Conservation (phyloP, 1,140 invertebrate species). For the Orius insidiosus region DNA sequence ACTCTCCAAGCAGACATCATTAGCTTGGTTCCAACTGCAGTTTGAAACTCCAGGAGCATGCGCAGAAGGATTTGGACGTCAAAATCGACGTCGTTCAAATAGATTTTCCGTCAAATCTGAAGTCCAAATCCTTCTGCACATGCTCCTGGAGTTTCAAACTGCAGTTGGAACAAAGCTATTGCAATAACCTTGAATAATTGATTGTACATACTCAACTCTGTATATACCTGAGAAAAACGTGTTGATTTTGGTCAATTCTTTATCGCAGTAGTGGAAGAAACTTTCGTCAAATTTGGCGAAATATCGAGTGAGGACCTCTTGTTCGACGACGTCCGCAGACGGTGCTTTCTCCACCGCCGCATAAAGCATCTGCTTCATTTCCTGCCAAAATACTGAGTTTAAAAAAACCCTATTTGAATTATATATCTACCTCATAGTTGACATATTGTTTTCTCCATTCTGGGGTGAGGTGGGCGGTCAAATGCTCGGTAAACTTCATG, state of each 20-base stretch:
- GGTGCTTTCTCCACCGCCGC: conserved; percentile 75
- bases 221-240: conserved; percentile 81
- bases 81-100: too few relatives aligned
- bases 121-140: too few relatives aligned
- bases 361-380: conserved; percentile 85
- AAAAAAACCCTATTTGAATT: too few relatives aligned
- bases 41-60: too few relatives aligned
- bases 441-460: conserved; percentile 99
- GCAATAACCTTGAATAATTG: too few relatives aligned
- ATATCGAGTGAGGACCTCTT: conserved; percentile 71
- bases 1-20: too few relatives aligned
- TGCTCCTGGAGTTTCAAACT: too few relatives aligned
- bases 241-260: conserved; percentile 90
- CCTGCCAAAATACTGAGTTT: conserved; percentile 34
- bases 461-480: conserved; percentile 90
- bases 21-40: too few relatives aligned
- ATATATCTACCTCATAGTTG: conserved; percentile 63
- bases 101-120: too few relatives aligned
- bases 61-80: too few relatives aligned
- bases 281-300: conserved; percentile 93
- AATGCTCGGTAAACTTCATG: conserved; percentile 95
- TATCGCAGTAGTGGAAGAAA: conserved; percentile 89
- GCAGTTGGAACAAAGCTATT: too few relatives aligned
- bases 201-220: too few relatives aligned
- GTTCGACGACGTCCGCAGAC: conserved; percentile 68